These are phyloP conservation scores for Trichacis sp. DNA, from an alignment of 2,888 invertebrate genomes.

Conservation along the genomic window DNA sequence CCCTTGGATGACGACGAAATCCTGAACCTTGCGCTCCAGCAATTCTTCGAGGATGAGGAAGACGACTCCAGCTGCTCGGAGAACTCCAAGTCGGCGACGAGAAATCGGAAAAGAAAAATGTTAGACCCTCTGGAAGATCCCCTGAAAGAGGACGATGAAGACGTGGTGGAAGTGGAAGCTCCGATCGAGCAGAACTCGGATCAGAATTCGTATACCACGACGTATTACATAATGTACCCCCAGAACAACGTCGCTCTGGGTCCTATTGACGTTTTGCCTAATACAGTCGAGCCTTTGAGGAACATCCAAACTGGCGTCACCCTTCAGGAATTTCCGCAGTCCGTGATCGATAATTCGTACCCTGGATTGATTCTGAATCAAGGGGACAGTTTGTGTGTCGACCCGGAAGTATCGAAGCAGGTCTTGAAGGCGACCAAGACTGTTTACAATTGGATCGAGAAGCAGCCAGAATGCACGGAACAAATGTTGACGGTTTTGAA, in stretches of 20 bases:
- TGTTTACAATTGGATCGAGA: conserved; percentile 1
- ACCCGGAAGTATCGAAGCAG: background rate
- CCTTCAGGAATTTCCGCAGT: background rate
- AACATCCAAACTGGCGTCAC: background rate
- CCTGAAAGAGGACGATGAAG: background rate
- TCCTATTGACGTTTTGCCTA: background rate
- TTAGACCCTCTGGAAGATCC: background rate
- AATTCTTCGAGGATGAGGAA: background rate
- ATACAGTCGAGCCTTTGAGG: background rate
- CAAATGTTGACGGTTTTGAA: background rate
- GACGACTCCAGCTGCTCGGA: background rate
- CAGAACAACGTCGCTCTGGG: background rate
- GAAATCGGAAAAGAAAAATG: background rate
- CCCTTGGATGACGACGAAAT: conserved; percentile 2
- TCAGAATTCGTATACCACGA: background rate
- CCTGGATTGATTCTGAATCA: background rate
- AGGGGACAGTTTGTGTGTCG: background rate
- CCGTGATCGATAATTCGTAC: background rate
- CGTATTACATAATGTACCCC: background rate
- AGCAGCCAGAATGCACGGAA: conserved; percentile 1
- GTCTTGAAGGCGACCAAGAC: background rate
- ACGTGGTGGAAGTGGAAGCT: background rate
- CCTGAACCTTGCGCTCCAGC: background rate
- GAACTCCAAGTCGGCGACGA: background rate
- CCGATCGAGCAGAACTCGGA: background rate